Evolutionary conservation across 2,797 vertebrate species (phyloP), one percentile per base, ranked within the genome.

Genomic region (Mormyrus hasselquistii): DNA sequence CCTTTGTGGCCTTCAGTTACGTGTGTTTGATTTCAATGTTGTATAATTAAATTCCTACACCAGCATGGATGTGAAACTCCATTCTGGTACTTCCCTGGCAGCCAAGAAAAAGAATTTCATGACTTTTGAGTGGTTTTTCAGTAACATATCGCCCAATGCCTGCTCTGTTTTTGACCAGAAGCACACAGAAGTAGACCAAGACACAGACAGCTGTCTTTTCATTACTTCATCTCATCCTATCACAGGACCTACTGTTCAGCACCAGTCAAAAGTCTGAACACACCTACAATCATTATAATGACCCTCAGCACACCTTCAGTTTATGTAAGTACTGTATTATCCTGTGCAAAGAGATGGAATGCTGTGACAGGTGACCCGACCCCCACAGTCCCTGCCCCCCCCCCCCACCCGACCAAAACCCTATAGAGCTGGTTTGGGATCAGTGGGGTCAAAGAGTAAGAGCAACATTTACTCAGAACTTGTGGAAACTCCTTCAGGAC

Each of bases 181-280:
- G 4, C 95, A 96, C 92, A 91, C 0, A 9, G 65, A 3, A 0
- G 86, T 98, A 91, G 97, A 98, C 91, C 97, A 98, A 91, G 94
- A 97, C 91, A 98, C 98, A 97, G 94, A 69, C 89, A 93, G 92
- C 0, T 96, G 14, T 91, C 98, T 88, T 94, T 88, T 89, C 95
- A 96, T 90, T 98, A 98, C 92, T 98, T 96, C 92, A 97, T 98
- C 93, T 97, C 97, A 82, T 94, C 96, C 50, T 98, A 97, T 82
- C 97, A 99, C 94, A 98, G 98, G 91, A 98, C 97, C 59, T 65
- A 25, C 25, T 29, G 25, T 29, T 29, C 9, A 12, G 59, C 2
- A 10, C 59, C 59, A 25, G 59, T 65, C 59, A 65, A 29, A 65
- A 65, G 59, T 29, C 59, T 65, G 59, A 22, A 29, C 22, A 29